Base-by-base conservation (phyloP, 2,888 invertebrate genomes). In the Platycheirus rosarum region DNA sequence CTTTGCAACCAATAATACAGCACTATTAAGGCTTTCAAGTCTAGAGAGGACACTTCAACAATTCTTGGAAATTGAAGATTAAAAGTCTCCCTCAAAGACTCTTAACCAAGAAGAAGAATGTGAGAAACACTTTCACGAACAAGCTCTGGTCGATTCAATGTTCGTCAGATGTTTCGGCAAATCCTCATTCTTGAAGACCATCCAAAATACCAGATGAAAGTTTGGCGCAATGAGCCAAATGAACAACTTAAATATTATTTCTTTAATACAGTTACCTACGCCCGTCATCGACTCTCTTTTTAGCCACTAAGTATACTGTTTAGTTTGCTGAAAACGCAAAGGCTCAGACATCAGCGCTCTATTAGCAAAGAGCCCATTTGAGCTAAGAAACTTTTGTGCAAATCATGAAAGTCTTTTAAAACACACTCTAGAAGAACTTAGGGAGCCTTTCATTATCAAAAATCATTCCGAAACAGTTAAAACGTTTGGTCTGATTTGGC, bases 131-230 rank as follows among this genome's bases (percentile, higher is more conserved):
- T 40, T 40, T 14, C 40, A 40, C 40, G 40, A 40, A 40, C 40
- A 40, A 40, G 7, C 14, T 40, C 40, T 40, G 40, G 40, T 40
- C 40, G 40, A 13, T 40, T 40, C 13, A 40, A 7, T 14, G 40
- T 60, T 16, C 44, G 29, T 26, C 60, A 60, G 14, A 60, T 60
- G 60, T 57, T 37, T 29, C 57, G 57, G 26, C 57, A 42, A 40
- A 57, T 57, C 11, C 42, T 60, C 5, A 14, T 44, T 11, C 60
- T 44, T 40, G 16, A 42, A 14, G 42, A 57, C 9, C 29, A 60
- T 8, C 44, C 26, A 23, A 46, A 46, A 11, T 23, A 23, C n/a
- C 20, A 46, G 23, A 46, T 20, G 46, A 23, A 20, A n/a, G 26
- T 60, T 4, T 60, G 29, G 29, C 44, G 42, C 2, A 6, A 44